These are phyloP conservation scores for Patella ulyssiponensis DNA, from an alignment of 2,888 invertebrate genomes.

Conservation along the genomic window DNA sequence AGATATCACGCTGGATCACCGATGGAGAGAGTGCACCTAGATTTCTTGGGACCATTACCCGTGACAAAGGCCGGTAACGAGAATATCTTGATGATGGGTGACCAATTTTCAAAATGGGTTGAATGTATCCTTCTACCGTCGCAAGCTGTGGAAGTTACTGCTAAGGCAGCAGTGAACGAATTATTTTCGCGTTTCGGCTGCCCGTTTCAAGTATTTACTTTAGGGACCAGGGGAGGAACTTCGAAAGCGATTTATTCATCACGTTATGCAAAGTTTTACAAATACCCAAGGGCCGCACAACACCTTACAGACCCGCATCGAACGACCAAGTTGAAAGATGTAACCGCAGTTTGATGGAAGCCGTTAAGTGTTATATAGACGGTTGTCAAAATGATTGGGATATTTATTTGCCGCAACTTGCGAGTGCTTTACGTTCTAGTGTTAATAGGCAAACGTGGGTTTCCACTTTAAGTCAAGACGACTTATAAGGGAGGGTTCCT, in stretches of 20 bases:
- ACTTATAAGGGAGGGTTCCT: no score
- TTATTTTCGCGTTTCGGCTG: no score
- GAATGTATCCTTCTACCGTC: no score
- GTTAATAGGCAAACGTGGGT: slow-evolving; percentile 31
- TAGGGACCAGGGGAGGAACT: no score
- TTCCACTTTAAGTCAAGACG: no score
- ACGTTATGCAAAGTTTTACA: background rate
- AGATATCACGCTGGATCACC: background rate
- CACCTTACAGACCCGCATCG: background rate
- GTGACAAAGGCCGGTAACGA: background rate
- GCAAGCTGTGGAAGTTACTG: no score
- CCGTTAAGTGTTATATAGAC: background rate
- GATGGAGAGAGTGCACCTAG: background rate
- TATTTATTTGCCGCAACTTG: slow-evolving; percentile 24
- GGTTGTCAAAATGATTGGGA: slow-evolving; percentile 27
- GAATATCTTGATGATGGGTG: background rate
- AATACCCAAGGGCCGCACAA: background rate
- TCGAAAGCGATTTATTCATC: no score
- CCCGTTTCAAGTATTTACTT: no score
- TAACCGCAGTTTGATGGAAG: slow-evolving; percentile 12
- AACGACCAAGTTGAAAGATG: slow-evolving; percentile 12
- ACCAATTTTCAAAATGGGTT: no score
- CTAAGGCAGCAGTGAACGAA: no score
- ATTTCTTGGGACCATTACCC: background rate
- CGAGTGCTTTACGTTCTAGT: slow-evolving; percentile 28